These are phyloP conservation scores for Drymodes brunneopygia DNA, from an alignment of 2,113 vertebrate genomes.

Conservation along the genomic window DNA sequence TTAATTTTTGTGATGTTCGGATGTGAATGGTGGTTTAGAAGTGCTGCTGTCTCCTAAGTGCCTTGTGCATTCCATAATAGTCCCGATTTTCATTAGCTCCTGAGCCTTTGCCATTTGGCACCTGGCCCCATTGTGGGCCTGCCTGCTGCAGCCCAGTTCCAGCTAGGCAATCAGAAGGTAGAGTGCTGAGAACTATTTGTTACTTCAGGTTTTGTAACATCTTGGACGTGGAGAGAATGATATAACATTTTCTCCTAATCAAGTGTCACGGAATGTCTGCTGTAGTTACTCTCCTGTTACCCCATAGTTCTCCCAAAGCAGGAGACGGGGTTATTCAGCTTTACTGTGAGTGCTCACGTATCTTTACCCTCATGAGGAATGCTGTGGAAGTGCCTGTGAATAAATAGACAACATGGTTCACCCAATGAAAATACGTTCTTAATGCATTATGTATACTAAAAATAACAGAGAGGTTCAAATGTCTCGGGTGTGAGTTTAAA, in stretches of 20 bases:
- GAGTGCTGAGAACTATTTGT: neutral
- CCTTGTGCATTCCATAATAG: neutral
- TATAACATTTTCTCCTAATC: neutral
- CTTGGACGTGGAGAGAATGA: neutral
- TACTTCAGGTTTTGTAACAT: neutral
- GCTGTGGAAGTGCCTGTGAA: neutral
- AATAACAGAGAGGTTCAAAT: neutral
- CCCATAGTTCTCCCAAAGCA: neutral
- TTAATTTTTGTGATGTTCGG: neutral
- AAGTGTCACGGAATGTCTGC: neutral
- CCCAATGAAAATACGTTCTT: neutral
- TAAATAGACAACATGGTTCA: neutral
- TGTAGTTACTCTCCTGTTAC: neutral
- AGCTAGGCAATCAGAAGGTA: neutral
- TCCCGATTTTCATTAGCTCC: neutral
- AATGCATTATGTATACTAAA: neutral
- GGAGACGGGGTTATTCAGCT: neutral
- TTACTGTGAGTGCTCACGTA: neutral
- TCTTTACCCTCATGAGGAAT: neutral
- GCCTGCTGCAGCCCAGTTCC: neutral
- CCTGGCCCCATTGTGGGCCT: neutral
- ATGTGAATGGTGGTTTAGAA: neutral
- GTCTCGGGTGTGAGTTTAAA: neutral
- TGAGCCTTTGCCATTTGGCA: neutral
- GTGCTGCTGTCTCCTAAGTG: neutral